Conservation (phyloP, 2,888 invertebrate species). For the Dicycla oo region DNA sequence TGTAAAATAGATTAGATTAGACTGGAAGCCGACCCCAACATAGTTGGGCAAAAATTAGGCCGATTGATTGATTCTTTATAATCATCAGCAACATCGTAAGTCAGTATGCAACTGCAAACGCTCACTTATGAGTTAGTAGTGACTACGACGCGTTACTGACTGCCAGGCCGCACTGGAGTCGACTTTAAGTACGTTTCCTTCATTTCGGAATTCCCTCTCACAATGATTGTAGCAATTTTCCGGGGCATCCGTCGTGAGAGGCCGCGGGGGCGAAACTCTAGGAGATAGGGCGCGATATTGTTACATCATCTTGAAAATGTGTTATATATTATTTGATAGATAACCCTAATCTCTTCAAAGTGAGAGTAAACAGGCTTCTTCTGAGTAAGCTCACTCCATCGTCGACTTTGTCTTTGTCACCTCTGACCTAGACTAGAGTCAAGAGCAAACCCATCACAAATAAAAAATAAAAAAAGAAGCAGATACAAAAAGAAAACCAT, state of each 20-base stretch:
- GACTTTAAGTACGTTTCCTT: slow-evolving; percentile 86
- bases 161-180: slow-evolving; percentile 60
- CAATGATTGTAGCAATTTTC: slow-evolving; percentile 90
- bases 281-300: slow-evolving; percentile 63
- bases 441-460: no score
- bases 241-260: slow-evolving; percentile 88
- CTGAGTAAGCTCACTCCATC: no score
- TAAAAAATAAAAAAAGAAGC: no score
- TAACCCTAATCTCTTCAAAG: no score
- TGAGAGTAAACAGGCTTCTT: no score
- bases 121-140: slow-evolving; percentile 56
- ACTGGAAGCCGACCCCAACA: no score
- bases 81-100: background rate
- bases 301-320: slow-evolving; percentile 4
- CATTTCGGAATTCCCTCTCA: slow-evolving; percentile 88
- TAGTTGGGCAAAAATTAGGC: no score
- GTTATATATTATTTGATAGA: no score
- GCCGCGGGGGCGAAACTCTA: slow-evolving; percentile 74
- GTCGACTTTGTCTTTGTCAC: no score
- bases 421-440: no score
- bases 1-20: no score
- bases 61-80: background rate
- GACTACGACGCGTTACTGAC: slow-evolving; percentile 55
- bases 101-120: slow-evolving; percentile 26
- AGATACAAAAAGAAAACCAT: no score